phyloP scores from a whole-genome alignment of 2,797 vertebrate species.

The Dendrocincla fuliginosa region DNA sequence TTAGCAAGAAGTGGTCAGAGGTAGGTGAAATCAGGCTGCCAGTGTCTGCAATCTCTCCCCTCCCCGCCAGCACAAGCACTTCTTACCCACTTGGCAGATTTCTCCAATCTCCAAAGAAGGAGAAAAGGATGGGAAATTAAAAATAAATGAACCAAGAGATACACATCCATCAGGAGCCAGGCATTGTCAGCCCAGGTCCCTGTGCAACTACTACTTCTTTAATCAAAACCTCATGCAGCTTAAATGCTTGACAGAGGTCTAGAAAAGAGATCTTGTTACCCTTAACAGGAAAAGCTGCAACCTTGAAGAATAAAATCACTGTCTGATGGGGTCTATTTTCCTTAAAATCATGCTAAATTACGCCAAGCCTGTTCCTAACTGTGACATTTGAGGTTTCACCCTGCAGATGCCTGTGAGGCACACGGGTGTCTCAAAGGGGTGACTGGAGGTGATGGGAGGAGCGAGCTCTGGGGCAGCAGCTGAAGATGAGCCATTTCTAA shows the following conservation, averaged over 20 bases:
- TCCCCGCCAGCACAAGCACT: background rate
- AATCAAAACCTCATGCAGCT: conserved; percentile 57
- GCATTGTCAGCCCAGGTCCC: conserved; percentile 53
- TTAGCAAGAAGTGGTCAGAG: conserved; percentile 40
- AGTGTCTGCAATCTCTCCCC: background rate
- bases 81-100: conserved; percentile 44
- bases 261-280: background rate
- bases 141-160: conserved; percentile 69
- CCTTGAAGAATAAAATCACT: conserved; percentile 20
- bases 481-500: conserved; percentile 36
- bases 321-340: background rate
- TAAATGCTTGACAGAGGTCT: conserved; percentile 38
- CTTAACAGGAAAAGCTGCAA: conserved; percentile 4
- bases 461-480: background rate
- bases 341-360: background rate
- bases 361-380: background rate
- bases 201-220: conserved; percentile 34
- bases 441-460: background rate
- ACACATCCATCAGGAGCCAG: conserved; percentile 64
- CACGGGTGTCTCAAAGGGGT: background rate
- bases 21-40: background rate
- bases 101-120: conserved; percentile 41
- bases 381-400: background rate
- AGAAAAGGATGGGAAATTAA: conserved; percentile 65
- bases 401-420: background rate